Percentiles rank a stretch among this genome's conserved stretches.
Conservation (phyloP, 2,797 vertebrate species). For the Clarias platycephalus region DNA sequence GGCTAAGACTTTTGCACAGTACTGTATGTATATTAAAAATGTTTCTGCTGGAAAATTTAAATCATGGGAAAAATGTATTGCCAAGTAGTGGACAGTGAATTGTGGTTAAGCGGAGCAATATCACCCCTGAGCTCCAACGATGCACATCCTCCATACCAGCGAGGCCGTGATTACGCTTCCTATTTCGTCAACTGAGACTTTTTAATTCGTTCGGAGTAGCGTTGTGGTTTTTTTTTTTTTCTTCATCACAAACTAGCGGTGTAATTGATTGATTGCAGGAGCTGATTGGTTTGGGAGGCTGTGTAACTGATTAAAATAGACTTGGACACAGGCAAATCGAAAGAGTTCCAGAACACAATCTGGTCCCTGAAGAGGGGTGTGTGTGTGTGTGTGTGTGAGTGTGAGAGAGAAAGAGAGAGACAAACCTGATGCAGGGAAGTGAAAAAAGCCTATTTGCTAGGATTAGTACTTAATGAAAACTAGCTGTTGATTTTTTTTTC, state of each 20-base stretch:
- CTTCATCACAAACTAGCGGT: conserved; percentile 42
- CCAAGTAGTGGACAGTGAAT: background rate
- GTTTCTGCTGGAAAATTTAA: no score
- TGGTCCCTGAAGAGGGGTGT: conserved; percentile 37
- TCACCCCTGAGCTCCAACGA: background rate
- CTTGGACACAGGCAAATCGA: conserved; percentile 53
- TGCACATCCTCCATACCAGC: conserved; percentile 44
- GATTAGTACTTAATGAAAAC: conserved; percentile 23
- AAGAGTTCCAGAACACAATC: conserved; percentile 46
- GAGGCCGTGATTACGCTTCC: conserved; percentile 55
- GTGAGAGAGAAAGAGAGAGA: background rate
- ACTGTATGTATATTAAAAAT: no score
- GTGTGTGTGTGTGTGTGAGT: conserved; percentile 18
- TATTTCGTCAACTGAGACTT: conserved; percentile 65
- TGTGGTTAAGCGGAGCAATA: background rate
- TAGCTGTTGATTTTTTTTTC: conserved; percentile 1
- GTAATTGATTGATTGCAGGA: conserved; percentile 57
- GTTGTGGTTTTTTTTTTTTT: background rate
- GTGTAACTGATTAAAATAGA: conserved; percentile 55
- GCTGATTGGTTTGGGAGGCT: conserved; percentile 53
- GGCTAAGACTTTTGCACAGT: no score
- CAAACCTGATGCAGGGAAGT: conserved; percentile 36
- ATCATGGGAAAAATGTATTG: background rate
- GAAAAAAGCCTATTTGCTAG: conserved; percentile 18
- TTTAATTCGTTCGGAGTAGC: conserved; percentile 31